These are phyloP conservation scores for Heliconius ethilla DNA, from an alignment of 2,888 invertebrate genomes.

Conservation along the genomic window DNA sequence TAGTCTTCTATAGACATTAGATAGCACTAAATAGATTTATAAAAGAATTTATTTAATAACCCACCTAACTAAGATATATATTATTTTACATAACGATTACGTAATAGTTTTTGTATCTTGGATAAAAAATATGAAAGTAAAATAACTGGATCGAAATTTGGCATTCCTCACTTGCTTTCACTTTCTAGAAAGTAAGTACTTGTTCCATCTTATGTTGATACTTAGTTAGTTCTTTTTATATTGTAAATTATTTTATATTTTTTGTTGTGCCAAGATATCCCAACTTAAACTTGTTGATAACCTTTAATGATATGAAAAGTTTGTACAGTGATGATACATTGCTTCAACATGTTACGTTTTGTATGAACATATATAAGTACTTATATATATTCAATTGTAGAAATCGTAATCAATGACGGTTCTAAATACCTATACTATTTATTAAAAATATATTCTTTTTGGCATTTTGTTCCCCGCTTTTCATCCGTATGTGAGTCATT, in stretches of 20 bases:
- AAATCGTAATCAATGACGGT: not conserved
- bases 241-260: not conserved
- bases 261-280: not conserved
- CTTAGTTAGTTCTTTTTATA: not conserved
- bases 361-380: not conserved
- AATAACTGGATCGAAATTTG: slow-evolving; percentile 22
- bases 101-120: not conserved
- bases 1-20: no score
- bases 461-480: no score
- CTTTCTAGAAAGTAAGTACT: slow-evolving; percentile 29
- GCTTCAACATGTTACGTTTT: not conserved
- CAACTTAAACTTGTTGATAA: slow-evolving; percentile 8
- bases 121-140: slow-evolving; percentile 33
- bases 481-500: no score
- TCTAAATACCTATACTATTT: no score
- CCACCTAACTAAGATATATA: no score
- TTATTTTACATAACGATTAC: not conserved
- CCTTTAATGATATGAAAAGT: slow-evolving; percentile 17
- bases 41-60: no score
- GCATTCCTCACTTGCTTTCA: slow-evolving; percentile 25
- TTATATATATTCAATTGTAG: not conserved
- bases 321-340: not conserved
- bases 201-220: not conserved
- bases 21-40: no score
- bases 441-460: no score